Evolutionary conservation across 2,113 vertebrate genomes (phyloP).

Genomic region (Dasyornis broadbenti): DNA sequence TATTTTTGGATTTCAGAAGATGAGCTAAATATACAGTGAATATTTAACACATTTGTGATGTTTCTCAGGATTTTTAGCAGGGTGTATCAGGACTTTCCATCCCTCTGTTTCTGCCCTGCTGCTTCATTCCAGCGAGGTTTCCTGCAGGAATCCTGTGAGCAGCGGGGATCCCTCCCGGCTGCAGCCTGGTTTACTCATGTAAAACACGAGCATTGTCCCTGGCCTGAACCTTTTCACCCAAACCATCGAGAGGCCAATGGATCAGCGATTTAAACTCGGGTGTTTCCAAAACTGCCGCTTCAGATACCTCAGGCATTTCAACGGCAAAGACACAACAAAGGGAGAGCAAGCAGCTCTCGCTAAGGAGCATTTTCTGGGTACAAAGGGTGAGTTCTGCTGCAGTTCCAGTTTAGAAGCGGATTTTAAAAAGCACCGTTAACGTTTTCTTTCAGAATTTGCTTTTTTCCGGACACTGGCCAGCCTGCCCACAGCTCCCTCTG

Average conservation of each 20-base stretch:
- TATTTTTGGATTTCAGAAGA: neutral
- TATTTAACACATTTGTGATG: neutral
- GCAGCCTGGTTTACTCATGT: neutral
- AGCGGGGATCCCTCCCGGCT: neutral
- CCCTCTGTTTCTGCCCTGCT: neutral
- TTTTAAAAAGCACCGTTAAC: neutral
- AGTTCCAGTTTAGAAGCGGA: neutral
- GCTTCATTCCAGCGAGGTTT: neutral
- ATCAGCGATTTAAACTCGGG: rapidly evolving
- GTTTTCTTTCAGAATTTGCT: neutral
- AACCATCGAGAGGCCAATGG: neutral
- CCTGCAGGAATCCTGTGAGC: neutral
- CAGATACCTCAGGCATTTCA: neutral
- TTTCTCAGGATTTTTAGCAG: neutral
- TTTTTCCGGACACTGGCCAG: neutral
- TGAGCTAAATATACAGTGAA: neutral
- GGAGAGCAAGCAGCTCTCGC: neutral
- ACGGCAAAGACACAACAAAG: neutral
- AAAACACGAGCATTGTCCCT: neutral
- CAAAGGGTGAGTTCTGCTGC: neutral
- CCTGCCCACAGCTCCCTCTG: neutral
- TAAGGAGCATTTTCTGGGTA: neutral
- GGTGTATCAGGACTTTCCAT: neutral
- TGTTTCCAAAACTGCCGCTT: neutral
- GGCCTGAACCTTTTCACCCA: neutral